phyloP scores from a whole-genome alignment of 2,113 vertebrate species.

The Erythrolamprus reginae region DNA sequence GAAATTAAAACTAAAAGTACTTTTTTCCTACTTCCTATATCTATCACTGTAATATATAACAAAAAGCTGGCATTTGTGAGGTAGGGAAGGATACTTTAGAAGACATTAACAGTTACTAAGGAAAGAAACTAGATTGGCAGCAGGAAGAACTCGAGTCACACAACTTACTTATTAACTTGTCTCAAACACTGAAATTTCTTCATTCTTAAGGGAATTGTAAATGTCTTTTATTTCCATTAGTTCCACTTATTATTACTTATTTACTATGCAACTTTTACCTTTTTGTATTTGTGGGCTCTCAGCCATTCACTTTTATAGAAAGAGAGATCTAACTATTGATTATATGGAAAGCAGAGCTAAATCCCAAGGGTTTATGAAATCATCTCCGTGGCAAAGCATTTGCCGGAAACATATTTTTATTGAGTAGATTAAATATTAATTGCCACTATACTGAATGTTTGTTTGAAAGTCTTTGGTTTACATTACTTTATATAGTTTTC shows the following conservation, averaged over 20 bases:
- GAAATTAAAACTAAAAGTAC: conserved; percentile 27
- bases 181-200: neutral
- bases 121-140: conserved; percentile 33
- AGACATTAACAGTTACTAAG: conserved; percentile 54
- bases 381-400: neutral
- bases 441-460: neutral
- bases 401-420: neutral
- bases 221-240: neutral
- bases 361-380: neutral
- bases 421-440: neutral
- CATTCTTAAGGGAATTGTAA: conserved; percentile 2
- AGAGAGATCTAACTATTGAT: neutral
- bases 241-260: conserved; percentile 2
- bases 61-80: conserved; percentile 25
- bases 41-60: conserved; percentile 19
- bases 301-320: conserved; percentile 18
- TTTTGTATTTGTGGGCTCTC: conserved; percentile 13
- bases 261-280: neutral
- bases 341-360: neutral
- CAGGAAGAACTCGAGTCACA: conserved; percentile 35
- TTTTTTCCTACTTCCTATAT: conserved; percentile 2
- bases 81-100: conserved; percentile 43
- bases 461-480: neutral
- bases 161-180: neutral
- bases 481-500: neutral